A percentile compares a stretch with the other conserved stretches of the same genome.
phyloP scores from a whole-genome alignment of 2,797 vertebrate species.

The Bovichtus variegatus region DNA sequence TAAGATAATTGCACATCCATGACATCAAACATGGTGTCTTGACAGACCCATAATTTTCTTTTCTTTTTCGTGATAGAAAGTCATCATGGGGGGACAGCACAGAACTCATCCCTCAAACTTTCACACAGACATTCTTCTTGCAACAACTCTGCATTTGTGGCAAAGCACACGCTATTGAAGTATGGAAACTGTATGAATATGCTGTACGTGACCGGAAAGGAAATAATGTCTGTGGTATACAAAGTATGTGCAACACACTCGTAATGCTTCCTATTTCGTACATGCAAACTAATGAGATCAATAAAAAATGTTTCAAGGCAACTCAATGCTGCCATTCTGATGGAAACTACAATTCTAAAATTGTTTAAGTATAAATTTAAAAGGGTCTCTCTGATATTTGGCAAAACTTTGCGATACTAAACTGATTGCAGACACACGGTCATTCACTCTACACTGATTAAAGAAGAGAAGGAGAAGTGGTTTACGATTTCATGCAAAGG shows the following conservation, averaged over 20 bases:
- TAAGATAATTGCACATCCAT: neutral
- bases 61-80: neutral
- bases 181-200: neutral
- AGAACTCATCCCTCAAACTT: neutral
- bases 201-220: neutral
- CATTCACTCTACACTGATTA: neutral
- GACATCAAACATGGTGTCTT: neutral
- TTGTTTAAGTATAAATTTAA: neutral
- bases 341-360: neutral
- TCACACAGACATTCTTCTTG: neutral
- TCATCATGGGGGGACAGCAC: too few species aligned
- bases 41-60: neutral
- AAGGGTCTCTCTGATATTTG: neutral
- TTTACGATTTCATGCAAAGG: neutral
- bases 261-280: neutral
- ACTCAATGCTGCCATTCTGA: neutral
- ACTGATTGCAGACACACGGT: neutral
- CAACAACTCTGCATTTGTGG: neutral
- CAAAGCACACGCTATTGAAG: constrained; percentile 2
- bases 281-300: neutral
- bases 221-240: neutral
- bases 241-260: neutral
- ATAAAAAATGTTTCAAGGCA: neutral
- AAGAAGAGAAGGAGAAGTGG: constrained; percentile 1
- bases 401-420: neutral